Conservation (phyloP, 2,113 vertebrate genomes). For the Seriola quinqueradiata region DNA sequence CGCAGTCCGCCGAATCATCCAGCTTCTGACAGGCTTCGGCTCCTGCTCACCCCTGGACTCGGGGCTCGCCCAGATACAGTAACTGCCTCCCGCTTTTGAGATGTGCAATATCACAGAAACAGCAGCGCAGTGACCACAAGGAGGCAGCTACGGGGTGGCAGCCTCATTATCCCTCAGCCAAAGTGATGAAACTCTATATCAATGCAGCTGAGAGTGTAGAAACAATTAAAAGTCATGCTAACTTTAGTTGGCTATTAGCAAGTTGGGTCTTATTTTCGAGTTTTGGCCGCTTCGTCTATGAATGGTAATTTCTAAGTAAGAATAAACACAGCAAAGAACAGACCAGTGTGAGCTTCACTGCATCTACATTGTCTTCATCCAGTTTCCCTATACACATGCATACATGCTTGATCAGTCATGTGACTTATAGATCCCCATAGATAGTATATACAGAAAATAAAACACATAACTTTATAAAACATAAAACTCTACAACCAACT, state of each 20-base stretch:
- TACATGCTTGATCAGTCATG: too few species aligned
- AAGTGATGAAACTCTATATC: slow-evolving; percentile 76
- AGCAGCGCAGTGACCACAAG: slow-evolving; percentile 51
- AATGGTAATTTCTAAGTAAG: neutral
- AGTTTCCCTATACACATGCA: neutral
- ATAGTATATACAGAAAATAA: neutral
- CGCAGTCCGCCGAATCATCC: slow-evolving; percentile 21
- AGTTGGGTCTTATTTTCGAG: slow-evolving; percentile 16
- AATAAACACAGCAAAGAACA: neutral
- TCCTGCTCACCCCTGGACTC: neutral
- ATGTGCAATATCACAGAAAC: slow-evolving; percentile 54
- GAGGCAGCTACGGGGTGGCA: slow-evolving; percentile 50
- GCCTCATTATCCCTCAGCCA: slow-evolving; percentile 62
- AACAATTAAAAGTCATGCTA: slow-evolving; percentile 36
- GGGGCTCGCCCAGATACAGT: slow-evolving; percentile 24
- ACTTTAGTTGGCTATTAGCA: slow-evolving; percentile 14
- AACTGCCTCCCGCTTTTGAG: slow-evolving; percentile 23
- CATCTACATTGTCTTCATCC: neutral
- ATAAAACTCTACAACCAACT: neutral
- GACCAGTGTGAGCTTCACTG: neutral
- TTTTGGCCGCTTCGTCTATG: neutral
- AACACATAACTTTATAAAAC: neutral
- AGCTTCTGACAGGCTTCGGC: slow-evolving; percentile 24
- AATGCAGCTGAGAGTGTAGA: slow-evolving; percentile 38
- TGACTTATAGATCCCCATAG: too few species aligned